Conservation (phyloP, 1,140 invertebrate species). For the Eriosoma lanigerum region DNA sequence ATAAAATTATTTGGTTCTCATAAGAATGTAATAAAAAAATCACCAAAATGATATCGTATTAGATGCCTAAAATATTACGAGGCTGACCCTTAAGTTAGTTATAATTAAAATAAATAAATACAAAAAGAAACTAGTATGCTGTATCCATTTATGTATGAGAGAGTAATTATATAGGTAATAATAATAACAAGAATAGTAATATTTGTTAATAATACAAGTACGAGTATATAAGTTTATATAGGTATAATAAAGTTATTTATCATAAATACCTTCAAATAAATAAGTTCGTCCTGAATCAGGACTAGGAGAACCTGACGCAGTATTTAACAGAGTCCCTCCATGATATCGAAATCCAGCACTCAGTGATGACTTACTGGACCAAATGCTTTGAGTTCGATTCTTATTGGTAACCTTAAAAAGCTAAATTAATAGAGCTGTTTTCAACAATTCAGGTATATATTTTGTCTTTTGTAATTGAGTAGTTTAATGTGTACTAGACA, state of each 20-base stretch:
- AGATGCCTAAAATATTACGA: too few species aligned
- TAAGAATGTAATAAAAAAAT: too few species aligned
- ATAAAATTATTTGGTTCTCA: not conserved
- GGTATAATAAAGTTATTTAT: not conserved
- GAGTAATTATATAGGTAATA: too few species aligned
- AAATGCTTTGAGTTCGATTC: constrained; percentile 80
- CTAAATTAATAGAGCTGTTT: constrained; percentile 49
- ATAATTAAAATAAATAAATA: too few species aligned
- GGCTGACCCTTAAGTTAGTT: too few species aligned
- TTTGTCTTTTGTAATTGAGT: not conserved
- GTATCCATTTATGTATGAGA: too few species aligned
- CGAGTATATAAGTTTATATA: too few species aligned
- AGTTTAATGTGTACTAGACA: not conserved
- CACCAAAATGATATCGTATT: too few species aligned
- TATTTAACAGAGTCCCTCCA: constrained; percentile 82
- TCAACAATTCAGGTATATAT: constrained; percentile 17
- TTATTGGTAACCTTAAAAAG: constrained; percentile 63
- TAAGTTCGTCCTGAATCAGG: constrained; percentile 86
- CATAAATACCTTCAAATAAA: constrained; percentile 79
- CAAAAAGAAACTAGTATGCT: too few species aligned
- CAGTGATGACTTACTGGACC: constrained; percentile 89
- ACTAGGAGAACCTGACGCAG: constrained; percentile 72
- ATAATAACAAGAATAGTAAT: too few species aligned
- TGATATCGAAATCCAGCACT: constrained; percentile 86
- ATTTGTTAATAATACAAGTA: too few species aligned